A percentile compares a stretch with the other conserved stretches of the same genome.
Evolutionary conservation across 2,888 invertebrate genomes (phyloP).

Genomic region (Cephonodes hylas): DNA sequence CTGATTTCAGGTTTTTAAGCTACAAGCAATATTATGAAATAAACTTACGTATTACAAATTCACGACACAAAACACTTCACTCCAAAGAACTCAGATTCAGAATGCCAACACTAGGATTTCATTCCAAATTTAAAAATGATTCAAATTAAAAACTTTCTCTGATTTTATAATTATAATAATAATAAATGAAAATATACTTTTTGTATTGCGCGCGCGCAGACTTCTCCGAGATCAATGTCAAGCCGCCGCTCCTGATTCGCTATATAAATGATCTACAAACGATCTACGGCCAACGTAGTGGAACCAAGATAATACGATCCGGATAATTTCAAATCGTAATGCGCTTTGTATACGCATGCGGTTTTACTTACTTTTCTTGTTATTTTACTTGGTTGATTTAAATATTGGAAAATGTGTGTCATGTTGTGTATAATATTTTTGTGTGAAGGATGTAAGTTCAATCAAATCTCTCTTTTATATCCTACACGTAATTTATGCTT

Average conservation of each 20-base stretch:
- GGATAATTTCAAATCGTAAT: constrained; percentile 34
- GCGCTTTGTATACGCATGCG: constrained; percentile 5
- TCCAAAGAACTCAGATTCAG: not conserved
- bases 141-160: not conserved
- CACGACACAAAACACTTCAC: constrained; percentile 3
- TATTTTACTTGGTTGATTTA: not conserved
- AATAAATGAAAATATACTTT: constrained; percentile 12
- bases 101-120: not conserved
- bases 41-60: not conserved
- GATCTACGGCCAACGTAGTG: constrained; percentile 30
- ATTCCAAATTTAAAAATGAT: constrained; percentile 2
- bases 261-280: constrained; percentile 76
- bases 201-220: constrained; percentile 43
- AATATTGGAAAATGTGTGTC: too few species aligned
- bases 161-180: not conserved
- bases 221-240: constrained; percentile 65
- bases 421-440: too few species aligned
- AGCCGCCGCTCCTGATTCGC: constrained; percentile 60
- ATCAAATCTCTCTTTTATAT: too few species aligned
- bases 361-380: constrained; percentile 6
- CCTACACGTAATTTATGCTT: too few species aligned
- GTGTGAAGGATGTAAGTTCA: too few species aligned
- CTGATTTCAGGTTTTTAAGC: too few species aligned
- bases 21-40: not conserved
- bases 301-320: constrained; percentile 37